These are phyloP conservation scores for Carapus acus DNA, from an alignment of 2,797 vertebrate genomes.

Conservation along the genomic window DNA sequence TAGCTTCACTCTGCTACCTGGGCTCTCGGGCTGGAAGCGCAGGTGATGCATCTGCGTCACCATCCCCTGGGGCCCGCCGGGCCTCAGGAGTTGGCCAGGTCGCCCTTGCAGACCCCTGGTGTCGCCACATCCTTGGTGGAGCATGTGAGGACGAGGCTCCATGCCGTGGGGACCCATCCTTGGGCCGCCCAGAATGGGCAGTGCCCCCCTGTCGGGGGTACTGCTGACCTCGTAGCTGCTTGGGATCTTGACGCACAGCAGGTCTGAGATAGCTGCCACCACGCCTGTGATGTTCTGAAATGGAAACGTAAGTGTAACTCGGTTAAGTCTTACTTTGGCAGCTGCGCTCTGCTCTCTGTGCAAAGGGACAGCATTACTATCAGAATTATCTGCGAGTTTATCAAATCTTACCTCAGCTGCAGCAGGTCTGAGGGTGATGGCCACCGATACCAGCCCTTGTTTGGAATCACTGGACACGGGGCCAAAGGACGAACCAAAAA, in stretches of 20 bases:
- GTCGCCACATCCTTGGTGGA: slow-evolving; percentile 77
- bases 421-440: slow-evolving; percentile 92
- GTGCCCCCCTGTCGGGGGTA: slow-evolving; percentile 75
- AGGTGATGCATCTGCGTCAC: slow-evolving; percentile 74
- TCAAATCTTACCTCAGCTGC: slow-evolving; percentile 86
- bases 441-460: slow-evolving; percentile 93
- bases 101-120: slow-evolving; percentile 67
- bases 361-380: not conserved
- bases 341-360: not conserved
- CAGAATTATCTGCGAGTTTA: slow-evolving; percentile 10
- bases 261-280: slow-evolving; percentile 93
- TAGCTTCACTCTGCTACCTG: slow-evolving; percentile 72
- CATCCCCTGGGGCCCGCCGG: slow-evolving; percentile 71
- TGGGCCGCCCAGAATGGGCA: slow-evolving; percentile 58
- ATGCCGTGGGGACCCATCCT: slow-evolving; percentile 65
- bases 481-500: slow-evolving; percentile 83
- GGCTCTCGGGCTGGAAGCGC: slow-evolving; percentile 75
- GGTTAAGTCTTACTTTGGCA: not conserved
- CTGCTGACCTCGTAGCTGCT: slow-evolving; percentile 97
- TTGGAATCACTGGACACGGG: slow-evolving; percentile 80
- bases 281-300: slow-evolving; percentile 89
- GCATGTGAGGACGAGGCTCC: slow-evolving; percentile 76
- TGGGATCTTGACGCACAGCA: slow-evolving; percentile 92
- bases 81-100: slow-evolving; percentile 67
- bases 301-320: not conserved